Evolutionary conservation across 2,797 vertebrate species (phyloP), one percentile per base, ranked within the genome.

Genomic region (Pseudochirops corinnae): DNA sequence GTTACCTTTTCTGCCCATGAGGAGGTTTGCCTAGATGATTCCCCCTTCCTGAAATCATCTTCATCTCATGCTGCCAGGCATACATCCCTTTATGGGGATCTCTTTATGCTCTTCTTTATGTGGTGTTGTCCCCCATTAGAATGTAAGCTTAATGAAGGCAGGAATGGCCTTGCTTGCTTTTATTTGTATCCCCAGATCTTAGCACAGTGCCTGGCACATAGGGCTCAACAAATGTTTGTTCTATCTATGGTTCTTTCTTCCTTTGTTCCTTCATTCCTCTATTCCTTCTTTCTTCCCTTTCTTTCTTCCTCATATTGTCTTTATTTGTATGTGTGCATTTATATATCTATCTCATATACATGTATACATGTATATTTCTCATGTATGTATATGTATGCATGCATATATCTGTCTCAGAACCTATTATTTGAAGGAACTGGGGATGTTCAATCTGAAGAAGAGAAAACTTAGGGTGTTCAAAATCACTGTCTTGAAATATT

Each of bases 1-100:
- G 39, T 97, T 96, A 97, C 53, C 28, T 93, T 5, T 94, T 74
- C 53, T 94, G 92, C 39, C 92, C 96, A 39, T 6, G 5, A 74
- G 33, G 33, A 74, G 1, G 31, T 67, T 67, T 29, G 31, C 31
- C 31, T 5, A 12, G 62, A 74, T 74, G 33, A 14, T 74, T 33
- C 33, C 33, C 31, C n/a, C 33, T 67, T 67, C 62, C 13, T 74
- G 33, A 74, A 74, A 16, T 74, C 33, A 74, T 39, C 62, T 74
- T n/a, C 33, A 18, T 74, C n/a, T 16, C 31, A 67, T 67, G 62
- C 31, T 13, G 16, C 14, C 62, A 74, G 33, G 33, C 33, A 39
- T 18, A 74, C 31, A 39, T 18, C 14, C 33, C 14, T 39, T 39
- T 39, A 39, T 18, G 33, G 4, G 52, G 4, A 52, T 52, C 52